phyloP scores from a whole-genome alignment of 2,113 vertebrate species.

The Columba janthina region DNA sequence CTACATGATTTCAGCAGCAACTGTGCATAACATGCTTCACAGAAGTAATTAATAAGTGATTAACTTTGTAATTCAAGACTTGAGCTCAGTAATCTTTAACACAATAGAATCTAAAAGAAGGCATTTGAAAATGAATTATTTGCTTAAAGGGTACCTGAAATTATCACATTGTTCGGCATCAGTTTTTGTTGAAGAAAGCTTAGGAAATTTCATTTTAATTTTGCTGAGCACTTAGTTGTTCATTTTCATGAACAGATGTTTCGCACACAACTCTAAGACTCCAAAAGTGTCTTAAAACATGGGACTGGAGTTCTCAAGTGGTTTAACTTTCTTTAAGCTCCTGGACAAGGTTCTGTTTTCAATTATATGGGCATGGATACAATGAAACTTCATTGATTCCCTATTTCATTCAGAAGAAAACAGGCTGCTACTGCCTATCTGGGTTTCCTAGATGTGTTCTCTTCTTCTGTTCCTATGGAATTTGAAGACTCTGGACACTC shows the following conservation, averaged over 20 bases:
- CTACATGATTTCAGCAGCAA: neutral
- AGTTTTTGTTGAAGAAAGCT: neutral
- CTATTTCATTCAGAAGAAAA: neutral
- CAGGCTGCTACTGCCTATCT: neutral
- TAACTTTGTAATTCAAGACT: neutral
- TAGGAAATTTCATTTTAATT: neutral
- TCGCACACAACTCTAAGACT: neutral
- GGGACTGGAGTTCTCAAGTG: neutral
- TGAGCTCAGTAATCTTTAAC: neutral
- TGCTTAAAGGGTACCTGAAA: neutral
- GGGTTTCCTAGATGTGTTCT: neutral
- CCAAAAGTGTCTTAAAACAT: neutral
- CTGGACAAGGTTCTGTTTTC: neutral
- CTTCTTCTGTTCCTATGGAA: neutral
- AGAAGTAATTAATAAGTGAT: neutral
- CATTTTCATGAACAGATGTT: neutral
- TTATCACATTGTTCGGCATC: neutral
- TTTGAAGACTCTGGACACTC: neutral
- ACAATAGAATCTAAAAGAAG: neutral
- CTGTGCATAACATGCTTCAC: neutral
- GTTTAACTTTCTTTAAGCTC: neutral
- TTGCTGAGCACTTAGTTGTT: neutral
- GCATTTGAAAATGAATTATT: neutral
- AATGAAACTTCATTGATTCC: neutral
- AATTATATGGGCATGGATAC: neutral